Evolutionary conservation across 1,140 invertebrate genomes (phyloP), one percentile per base, ranked within the genome.

Genomic region (Polyergus mexicanus): DNA sequence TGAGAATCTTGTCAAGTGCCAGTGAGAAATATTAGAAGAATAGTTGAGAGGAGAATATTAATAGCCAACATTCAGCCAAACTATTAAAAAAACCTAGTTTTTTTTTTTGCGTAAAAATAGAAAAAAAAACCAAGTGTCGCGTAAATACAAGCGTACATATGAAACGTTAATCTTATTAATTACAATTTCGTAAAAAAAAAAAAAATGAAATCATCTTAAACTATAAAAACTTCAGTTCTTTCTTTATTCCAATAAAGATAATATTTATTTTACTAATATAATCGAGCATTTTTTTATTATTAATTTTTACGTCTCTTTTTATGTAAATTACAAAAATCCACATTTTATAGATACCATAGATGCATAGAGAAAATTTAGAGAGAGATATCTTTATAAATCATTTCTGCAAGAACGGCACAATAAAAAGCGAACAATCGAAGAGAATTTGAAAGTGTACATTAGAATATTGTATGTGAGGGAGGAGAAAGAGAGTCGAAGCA

Each of bases 1-100:
- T 89, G 88, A 85, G 89, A 90, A 90, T 65, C 75, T 22, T 60
- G 88, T 35, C 62, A 44, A 22, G 69, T 65, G 84, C 80, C 72
- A 77, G 80, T 69, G 58, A 47, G 44, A 32, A 80, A 66, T 25
- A 38, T 76, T 22, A 86, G 78, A 86, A 72, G 41, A 65, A 88
- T 86, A 88, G 88, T 88, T 88, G 88, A 65, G 56, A 86, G 63
- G 41, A 13, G 77, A 69, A 56, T 58, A 69, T 80, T 80, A 80
- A 80, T 56, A 80, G 63, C 47, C 65, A 22, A 41, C 62, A 22
- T 80, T 80, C 22, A 51, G 16, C 5, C 16, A 51, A 51, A 51
- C 4, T 19, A 51, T 51, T 51, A 32, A 38, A 68, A 10, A 13
- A 80, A 25, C 41, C 25, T 38, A 65, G n/a, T 58, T 56, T 47